phyloP scores from a whole-genome alignment of 1,140 invertebrate species.

The Triops longicaudatus region DNA sequence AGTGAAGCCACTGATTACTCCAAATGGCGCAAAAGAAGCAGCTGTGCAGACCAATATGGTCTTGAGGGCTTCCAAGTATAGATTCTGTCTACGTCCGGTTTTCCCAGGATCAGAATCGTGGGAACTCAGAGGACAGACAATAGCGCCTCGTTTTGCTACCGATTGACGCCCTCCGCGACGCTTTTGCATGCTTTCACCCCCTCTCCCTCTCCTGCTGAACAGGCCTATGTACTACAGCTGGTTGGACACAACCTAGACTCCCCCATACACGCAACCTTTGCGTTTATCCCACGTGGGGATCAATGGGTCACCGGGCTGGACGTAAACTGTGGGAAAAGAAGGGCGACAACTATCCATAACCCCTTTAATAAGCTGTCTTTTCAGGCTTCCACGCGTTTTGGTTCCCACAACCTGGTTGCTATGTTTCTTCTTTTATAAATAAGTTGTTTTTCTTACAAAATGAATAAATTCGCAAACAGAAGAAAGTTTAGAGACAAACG shows the following conservation, averaged over 20 bases:
- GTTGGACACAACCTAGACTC: not conserved
- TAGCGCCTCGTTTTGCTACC: not conserved
- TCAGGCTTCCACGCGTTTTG: not conserved
- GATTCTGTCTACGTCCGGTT: not conserved
- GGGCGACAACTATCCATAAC: not conserved
- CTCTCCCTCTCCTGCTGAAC: not conserved
- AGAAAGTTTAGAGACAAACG: no score
- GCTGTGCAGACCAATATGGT: not conserved
- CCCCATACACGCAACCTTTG: not conserved
- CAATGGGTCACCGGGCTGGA: no score
- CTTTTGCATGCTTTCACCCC: not conserved
- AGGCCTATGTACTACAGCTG: not conserved
- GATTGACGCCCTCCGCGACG: not conserved
- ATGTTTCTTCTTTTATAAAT: not conserved
- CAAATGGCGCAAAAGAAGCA: not conserved
- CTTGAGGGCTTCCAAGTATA: not conserved
- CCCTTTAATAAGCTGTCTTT: not conserved
- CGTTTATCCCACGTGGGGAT: not conserved
- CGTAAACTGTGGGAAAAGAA: not conserved
- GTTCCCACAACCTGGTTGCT: not conserved
- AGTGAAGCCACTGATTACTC: not conserved
- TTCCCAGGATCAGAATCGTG: slow-evolving; percentile 9
- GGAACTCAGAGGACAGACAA: slow-evolving; percentile 6
- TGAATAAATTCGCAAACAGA: no score
- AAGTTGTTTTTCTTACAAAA: not conserved